phyloP scores from a whole-genome alignment of 2,888 invertebrate genomes.

The Mayetiola destructor region DNA sequence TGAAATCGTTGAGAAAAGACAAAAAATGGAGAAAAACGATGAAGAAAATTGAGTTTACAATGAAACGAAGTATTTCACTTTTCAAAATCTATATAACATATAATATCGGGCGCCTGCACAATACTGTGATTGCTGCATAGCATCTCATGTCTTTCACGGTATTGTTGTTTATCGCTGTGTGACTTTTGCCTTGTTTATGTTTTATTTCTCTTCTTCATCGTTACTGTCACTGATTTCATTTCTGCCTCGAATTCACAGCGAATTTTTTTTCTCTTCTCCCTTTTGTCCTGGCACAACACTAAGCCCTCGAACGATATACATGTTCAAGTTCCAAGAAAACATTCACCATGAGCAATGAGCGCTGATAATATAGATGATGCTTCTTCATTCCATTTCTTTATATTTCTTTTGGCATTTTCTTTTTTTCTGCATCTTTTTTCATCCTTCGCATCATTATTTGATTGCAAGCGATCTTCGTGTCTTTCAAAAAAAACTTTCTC shows the following conservation, averaged over 20 bases:
- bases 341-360: no score
- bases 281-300: background rate
- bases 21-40: background rate
- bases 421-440: background rate
- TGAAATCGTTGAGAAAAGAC: no score
- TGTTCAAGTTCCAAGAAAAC: background rate
- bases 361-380: no score
- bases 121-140: no score
- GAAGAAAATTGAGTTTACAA: constrained; percentile 11
- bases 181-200: background rate
- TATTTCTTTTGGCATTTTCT: background rate
- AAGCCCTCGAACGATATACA: constrained; percentile 1
- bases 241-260: background rate
- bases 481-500: background rate
- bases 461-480: background rate
- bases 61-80: constrained; percentile 7
- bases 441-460: background rate
- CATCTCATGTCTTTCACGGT: background rate
- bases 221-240: constrained; percentile 5
- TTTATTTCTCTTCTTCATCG: background rate
- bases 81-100: background rate
- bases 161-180: constrained; percentile 1
- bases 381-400: background rate
- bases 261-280: background rate
- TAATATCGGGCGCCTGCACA: background rate